These are phyloP conservation scores for Aradus depressus DNA, from an alignment of 2,888 invertebrate genomes.

Conservation along the genomic window DNA sequence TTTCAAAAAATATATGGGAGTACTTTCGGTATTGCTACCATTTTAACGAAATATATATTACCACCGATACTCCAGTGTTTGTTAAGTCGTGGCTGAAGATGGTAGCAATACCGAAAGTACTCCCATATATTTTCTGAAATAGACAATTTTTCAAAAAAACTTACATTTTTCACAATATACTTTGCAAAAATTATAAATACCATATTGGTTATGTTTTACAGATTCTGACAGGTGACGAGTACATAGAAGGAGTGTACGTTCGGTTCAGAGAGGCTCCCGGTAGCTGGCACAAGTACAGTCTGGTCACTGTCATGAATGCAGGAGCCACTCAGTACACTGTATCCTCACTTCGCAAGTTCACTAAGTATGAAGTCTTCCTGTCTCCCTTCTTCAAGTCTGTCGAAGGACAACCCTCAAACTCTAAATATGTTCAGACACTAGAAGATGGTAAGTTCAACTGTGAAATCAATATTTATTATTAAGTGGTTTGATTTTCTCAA, in stretches of 20 bases:
- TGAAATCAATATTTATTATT: too few species aligned
- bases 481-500: too few species aligned
- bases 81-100: too few species aligned
- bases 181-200: background rate
- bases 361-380: constrained; percentile 84
- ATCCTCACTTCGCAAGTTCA: constrained; percentile 68
- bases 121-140: too few species aligned
- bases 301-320: constrained; percentile 57
- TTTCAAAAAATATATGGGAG: too few species aligned
- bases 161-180: background rate
- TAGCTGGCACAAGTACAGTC: constrained; percentile 47
- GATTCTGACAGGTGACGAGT: constrained; percentile 42
- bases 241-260: constrained; percentile 58
- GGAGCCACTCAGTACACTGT: constrained; percentile 62
- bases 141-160: too few species aligned
- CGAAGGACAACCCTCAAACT: constrained; percentile 87
- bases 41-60: too few species aligned
- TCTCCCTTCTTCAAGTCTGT: constrained; percentile 79
- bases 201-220: constrained; percentile 35
- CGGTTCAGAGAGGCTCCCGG: constrained; percentile 52
- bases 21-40: too few species aligned
- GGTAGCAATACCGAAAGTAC: too few species aligned
- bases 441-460: constrained; percentile 28
- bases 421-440: constrained; percentile 53
- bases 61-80: too few species aligned